Evolutionary conservation across 2,888 invertebrate species (phyloP).

Genomic region (Cacoxenus indagator): DNA sequence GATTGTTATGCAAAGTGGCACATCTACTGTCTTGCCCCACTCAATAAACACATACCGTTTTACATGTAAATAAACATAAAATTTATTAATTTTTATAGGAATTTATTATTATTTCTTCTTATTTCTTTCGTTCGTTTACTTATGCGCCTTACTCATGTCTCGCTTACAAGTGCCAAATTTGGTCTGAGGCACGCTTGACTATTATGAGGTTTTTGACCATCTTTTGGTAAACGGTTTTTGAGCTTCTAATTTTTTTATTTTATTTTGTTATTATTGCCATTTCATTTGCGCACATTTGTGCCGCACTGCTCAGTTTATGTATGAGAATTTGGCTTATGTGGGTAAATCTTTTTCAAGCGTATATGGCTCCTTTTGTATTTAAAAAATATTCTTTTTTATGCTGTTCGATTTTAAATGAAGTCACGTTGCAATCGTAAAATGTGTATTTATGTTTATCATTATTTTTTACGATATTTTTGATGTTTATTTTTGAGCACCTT

Average conservation of each 20-base stretch:
- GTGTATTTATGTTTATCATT: constrained; percentile 52
- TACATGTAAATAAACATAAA: constrained; percentile 50
- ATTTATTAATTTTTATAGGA: constrained; percentile 56
- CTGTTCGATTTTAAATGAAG: constrained; percentile 64
- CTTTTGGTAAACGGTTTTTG: constrained; percentile 29
- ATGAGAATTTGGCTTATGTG: background rate
- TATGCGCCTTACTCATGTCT: constrained; percentile 23
- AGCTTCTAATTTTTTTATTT: constrained; percentile 22
- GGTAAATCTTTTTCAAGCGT: background rate
- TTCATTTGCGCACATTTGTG: constrained; percentile 4
- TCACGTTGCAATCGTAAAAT: constrained; percentile 60
- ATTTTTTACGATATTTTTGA: constrained; percentile 46
- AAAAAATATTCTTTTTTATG: constrained; percentile 43
- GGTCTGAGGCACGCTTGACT: constrained; percentile 34
- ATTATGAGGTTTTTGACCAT: constrained; percentile 56
- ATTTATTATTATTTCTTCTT: constrained; percentile 38
- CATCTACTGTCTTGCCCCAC: constrained; percentile 10
- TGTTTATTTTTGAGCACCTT: constrained; percentile 8
- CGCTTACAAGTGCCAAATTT: constrained; percentile 56
- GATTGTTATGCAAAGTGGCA: constrained; percentile 42
- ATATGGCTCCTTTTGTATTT: background rate
- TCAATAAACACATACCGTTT: too few species aligned
- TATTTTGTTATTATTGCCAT: background rate
- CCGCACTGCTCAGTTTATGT: background rate
- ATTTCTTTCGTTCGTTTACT: constrained; percentile 15